Percentiles rank a stretch among this genome's conserved stretches.
phyloP scores from a whole-genome alignment of 92 coral and sea anemone species.

The Metridium senile region DNA sequence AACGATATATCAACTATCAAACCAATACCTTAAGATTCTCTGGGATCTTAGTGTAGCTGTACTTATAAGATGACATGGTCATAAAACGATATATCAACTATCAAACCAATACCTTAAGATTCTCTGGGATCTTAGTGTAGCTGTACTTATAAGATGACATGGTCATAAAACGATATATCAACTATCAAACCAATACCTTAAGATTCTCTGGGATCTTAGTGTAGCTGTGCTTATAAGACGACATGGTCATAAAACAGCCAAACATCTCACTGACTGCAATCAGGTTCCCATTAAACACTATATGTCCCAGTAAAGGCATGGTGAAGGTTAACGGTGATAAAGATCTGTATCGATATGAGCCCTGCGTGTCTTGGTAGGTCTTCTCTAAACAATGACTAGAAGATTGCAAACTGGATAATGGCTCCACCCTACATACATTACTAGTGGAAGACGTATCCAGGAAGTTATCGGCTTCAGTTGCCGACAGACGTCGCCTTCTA shows the following conservation, averaged over 20 bases:
- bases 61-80: no score
- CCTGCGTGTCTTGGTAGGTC: constrained; percentile 44
- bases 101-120: neutral
- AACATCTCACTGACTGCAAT: constrained; percentile 80
- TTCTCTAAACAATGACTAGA: constrained; percentile 12
- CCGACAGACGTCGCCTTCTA: constrained; percentile 54
- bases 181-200: constrained; percentile 50
- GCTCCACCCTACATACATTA: neutral
- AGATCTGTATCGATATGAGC: constrained; percentile 25
- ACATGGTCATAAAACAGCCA: constrained; percentile 93
- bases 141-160: constrained; percentile 63
- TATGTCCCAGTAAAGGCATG: constrained; percentile 73
- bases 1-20: no score
- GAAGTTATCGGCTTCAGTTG: constrained; percentile 54
- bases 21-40: no score
- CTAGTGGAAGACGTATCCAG: constrained; percentile 16
- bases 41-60: no score
- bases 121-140: constrained; percentile 52
- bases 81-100: neutral
- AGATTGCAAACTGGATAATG: neutral
- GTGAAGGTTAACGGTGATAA: constrained; percentile 30
- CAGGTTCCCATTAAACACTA: constrained; percentile 65
- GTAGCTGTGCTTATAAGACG: constrained; percentile 46
- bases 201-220: constrained; percentile 78
- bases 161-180: constrained; percentile 64